phyloP scores from a whole-genome alignment of 2,113 vertebrate species.

The Ctenodactylus gundi region DNA sequence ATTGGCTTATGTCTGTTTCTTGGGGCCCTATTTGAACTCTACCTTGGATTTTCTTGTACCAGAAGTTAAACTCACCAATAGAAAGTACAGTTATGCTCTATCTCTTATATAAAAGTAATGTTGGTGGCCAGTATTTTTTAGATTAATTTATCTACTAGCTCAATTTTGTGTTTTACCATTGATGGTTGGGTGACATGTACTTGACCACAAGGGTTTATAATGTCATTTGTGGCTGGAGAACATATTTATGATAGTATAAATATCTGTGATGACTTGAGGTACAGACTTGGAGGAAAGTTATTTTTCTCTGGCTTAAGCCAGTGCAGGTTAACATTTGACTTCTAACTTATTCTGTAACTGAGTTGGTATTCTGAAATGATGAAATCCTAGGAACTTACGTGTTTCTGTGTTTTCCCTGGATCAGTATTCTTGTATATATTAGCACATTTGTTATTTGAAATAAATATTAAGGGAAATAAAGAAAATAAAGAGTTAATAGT shows the following conservation, averaged over 20 bases:
- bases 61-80: slow-evolving; percentile 22
- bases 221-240: slow-evolving; percentile 2
- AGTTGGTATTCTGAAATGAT: slow-evolving; percentile 46
- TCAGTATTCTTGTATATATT: slow-evolving; percentile 34
- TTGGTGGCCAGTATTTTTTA: slow-evolving; percentile 34
- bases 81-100: slow-evolving; percentile 15
- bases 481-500: slow-evolving; percentile 35
- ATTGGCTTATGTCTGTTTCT: background rate
- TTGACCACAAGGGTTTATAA: background rate
- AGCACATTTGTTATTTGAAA: slow-evolving; percentile 9
- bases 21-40: background rate
- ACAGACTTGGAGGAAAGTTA: background rate
- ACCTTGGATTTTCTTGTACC: slow-evolving; percentile 20
- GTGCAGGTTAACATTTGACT: slow-evolving; percentile 43
- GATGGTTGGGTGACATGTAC: background rate
- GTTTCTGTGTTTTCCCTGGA: slow-evolving; percentile 7
- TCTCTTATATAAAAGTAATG: slow-evolving; percentile 23
- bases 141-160: background rate
- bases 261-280: slow-evolving; percentile 11
- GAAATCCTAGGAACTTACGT: slow-evolving; percentile 22
- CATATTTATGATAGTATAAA: slow-evolving; percentile 8
- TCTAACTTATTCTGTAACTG: slow-evolving; percentile 39
- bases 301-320: slow-evolving; percentile 18
- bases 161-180: background rate
- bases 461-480: slow-evolving; percentile 27